phyloP scores from a whole-genome alignment of 2,797 vertebrate genomes.

The Sarcophilus harrisii region DNA sequence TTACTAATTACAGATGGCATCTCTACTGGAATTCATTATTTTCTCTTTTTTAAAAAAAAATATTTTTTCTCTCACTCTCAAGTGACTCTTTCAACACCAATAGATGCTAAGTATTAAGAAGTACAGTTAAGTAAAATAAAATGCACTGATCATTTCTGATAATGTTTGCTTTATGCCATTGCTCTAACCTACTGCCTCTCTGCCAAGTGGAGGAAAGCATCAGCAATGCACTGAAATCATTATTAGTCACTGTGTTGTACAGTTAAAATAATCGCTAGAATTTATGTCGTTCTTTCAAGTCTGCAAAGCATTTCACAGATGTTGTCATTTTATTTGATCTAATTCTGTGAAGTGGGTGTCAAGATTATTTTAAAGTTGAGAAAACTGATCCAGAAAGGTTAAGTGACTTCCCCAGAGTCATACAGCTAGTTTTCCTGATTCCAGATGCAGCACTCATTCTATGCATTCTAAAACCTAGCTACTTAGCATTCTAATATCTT shows the following conservation, averaged over 20 bases:
- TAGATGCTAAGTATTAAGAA: neutral
- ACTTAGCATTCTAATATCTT: neutral
- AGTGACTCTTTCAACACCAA: neutral
- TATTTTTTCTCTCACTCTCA: neutral
- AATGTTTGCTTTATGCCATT: neutral
- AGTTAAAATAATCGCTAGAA: neutral
- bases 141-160: neutral
- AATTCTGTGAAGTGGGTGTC: neutral
- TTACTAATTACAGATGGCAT: neutral
- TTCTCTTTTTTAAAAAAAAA: neutral
- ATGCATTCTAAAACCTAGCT: neutral
- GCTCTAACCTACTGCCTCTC: neutral
- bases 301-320: neutral
- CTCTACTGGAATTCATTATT: neutral
- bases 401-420: neutral
- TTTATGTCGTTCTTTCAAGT: neutral
- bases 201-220: neutral
- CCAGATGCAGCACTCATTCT: neutral
- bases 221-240: neutral
- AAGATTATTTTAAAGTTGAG: neutral
- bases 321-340: neutral
- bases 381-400: neutral
- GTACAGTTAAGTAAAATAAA: neutral
- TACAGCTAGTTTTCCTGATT: neutral
- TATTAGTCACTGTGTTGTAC: neutral